Percentiles rank a stretch among this genome's conserved stretches.
Conservation (phyloP, 2,797 vertebrate species). For the Sebastolobus altivelis region DNA sequence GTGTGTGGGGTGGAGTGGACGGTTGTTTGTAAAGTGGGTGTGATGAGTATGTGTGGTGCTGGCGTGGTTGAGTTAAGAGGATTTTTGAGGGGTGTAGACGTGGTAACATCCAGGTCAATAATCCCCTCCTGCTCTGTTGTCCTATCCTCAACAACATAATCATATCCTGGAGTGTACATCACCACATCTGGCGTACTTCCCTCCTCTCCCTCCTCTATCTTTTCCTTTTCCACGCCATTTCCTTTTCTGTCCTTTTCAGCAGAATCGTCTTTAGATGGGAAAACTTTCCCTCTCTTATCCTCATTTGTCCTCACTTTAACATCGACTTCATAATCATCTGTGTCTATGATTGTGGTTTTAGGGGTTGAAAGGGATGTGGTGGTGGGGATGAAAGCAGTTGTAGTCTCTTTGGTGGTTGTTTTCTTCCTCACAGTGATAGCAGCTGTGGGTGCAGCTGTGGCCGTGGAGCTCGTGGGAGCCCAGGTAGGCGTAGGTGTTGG, state of each 20-base stretch:
- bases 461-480: constrained; percentile 22
- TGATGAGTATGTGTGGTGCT: constrained; percentile 17
- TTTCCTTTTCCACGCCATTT: constrained; percentile 23
- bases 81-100: constrained; percentile 37
- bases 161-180: constrained; percentile 81
- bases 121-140: constrained; percentile 68
- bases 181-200: constrained; percentile 74
- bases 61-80: constrained; percentile 50
- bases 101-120: constrained; percentile 72
- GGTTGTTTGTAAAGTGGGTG: constrained; percentile 57
- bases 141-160: constrained; percentile 83
- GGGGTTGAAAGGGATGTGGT: constrained; percentile 28
- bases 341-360: constrained; percentile 51
- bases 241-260: constrained; percentile 39
- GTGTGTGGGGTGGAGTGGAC: constrained; percentile 51
- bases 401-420: constrained; percentile 44
- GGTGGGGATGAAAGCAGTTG: constrained; percentile 30
- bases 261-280: constrained; percentile 37
- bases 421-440: constrained; percentile 19
- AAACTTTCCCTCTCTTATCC: constrained; percentile 49
- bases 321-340: constrained; percentile 67
- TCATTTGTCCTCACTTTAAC: constrained; percentile 50
- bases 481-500: constrained; percentile 45
- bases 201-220: constrained; percentile 63
- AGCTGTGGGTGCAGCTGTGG: constrained; percentile 40